Percentiles rank a stretch among this genome's conserved stretches.
These are phyloP conservation scores for Ptilorrhoa leucosticta DNA, from an alignment of 2,113 vertebrate species.

Conservation along the genomic window DNA sequence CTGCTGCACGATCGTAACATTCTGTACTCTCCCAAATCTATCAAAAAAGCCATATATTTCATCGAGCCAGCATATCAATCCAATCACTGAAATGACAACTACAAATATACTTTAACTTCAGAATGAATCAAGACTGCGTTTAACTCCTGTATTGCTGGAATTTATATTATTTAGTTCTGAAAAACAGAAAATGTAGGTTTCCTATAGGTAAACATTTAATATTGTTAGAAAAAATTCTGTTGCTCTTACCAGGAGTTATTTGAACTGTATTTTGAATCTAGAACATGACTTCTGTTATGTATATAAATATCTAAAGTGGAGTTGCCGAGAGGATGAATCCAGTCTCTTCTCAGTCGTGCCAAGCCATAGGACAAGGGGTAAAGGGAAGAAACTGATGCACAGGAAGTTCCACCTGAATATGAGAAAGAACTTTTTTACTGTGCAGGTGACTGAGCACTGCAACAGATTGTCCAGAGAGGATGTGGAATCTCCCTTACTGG, in stretches of 20 bases:
- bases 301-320: not conserved
- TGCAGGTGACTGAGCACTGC: fast-evolving
- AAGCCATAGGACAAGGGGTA: not conserved
- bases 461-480: not conserved
- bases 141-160: not conserved
- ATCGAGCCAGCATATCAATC: not conserved
- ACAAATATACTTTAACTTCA: not conserved
- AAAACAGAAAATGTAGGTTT: not conserved
- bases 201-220: not conserved
- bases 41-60: not conserved
- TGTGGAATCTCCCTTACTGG: not conserved
- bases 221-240: not conserved
- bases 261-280: not conserved
- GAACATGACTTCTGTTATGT: not conserved
- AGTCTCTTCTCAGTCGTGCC: not conserved
- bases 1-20: not conserved
- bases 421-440: not conserved
- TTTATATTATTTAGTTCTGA: not conserved
- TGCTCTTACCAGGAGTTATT: not conserved
- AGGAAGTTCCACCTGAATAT: not conserved
- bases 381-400: not conserved
- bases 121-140: not conserved
- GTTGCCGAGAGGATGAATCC: not conserved
- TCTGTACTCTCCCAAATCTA: not conserved
- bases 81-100: not conserved